Conservation (phyloP, 2,888 invertebrate genomes). For the Folsomia candida region DNA sequence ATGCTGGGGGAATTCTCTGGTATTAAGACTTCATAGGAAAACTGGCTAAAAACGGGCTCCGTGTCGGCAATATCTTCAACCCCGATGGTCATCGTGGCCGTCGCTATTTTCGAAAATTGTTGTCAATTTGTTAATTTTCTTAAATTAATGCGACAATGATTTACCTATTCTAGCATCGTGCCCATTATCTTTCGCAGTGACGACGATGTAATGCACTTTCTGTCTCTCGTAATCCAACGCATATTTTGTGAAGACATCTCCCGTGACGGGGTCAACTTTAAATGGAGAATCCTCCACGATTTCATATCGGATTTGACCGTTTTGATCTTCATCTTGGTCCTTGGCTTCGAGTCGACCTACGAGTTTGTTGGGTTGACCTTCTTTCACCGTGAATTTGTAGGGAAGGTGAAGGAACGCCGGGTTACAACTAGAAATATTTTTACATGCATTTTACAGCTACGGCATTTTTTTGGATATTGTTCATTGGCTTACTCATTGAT, state of each 20-base stretch:
- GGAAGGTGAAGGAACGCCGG: slow-evolving; percentile 81
- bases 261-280: slow-evolving; percentile 72
- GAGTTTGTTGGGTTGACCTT: slow-evolving; percentile 54
- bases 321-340: slow-evolving; percentile 80
- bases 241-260: slow-evolving; percentile 66
- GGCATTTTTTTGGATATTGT: no score
- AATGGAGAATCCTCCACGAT: slow-evolving; percentile 77
- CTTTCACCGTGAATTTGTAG: slow-evolving; percentile 65
- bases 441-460: no score
- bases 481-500: no score
- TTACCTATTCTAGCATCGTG: slow-evolving; percentile 77
- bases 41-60: slow-evolving; percentile 74
- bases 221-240: slow-evolving; percentile 79
- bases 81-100: slow-evolving; percentile 77
- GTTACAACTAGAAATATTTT: no score
- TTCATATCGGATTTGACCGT: slow-evolving; percentile 76
- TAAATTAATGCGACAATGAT: no score
- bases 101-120: no score
- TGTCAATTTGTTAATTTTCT: no score
- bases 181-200: slow-evolving; percentile 84
- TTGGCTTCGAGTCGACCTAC: slow-evolving; percentile 81
- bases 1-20: slow-evolving; percentile 80
- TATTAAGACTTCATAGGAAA: slow-evolving; percentile 72
- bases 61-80: slow-evolving; percentile 74
- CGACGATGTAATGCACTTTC: slow-evolving; percentile 68